Percentiles rank a stretch among this genome's conserved stretches.
phyloP scores from a whole-genome alignment of 2,113 vertebrate species.

The Cyanoderma ruficeps region DNA sequence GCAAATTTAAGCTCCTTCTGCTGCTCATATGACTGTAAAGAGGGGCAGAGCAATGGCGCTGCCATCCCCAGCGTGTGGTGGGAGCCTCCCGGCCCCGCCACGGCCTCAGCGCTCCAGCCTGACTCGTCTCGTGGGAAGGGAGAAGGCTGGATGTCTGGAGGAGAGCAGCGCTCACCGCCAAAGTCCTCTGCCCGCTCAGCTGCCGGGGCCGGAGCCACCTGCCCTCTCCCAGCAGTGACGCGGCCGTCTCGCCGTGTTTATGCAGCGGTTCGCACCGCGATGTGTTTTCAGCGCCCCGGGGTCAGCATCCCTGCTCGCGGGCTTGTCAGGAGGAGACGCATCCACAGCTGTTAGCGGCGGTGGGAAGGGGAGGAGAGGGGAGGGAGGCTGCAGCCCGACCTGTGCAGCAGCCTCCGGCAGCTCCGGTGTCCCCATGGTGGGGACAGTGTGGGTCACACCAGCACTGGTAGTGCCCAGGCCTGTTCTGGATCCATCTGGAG shows the following conservation, averaged over 20 bases:
- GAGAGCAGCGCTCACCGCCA: neutral
- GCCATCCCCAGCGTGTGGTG: neutral
- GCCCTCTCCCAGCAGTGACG: neutral
- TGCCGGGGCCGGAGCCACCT: neutral
- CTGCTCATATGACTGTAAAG: neutral
- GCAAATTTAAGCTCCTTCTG: neutral
- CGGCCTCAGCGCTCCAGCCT: accelerated
- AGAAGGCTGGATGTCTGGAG: neutral
- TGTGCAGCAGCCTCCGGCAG: neutral
- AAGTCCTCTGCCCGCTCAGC: neutral
- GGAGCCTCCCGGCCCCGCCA: neutral
- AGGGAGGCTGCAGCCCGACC: neutral
- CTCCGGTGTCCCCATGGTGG: neutral
- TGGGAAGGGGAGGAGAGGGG: neutral
- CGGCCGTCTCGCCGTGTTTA: neutral
- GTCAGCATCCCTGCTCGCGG: neutral
- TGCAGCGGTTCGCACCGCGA: neutral
- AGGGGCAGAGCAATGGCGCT: neutral
- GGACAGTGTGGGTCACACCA: neutral
- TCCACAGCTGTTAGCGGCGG: neutral
- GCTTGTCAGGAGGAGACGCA: neutral
- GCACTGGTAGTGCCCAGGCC: accelerated
- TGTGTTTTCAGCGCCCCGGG: neutral
- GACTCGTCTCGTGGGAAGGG: neutral
- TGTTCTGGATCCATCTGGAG: neutral